Percentiles rank a stretch among this genome's conserved stretches.
These are phyloP conservation scores for Idaea straminata DNA, from an alignment of 2,888 invertebrate species.

Conservation along the genomic window DNA sequence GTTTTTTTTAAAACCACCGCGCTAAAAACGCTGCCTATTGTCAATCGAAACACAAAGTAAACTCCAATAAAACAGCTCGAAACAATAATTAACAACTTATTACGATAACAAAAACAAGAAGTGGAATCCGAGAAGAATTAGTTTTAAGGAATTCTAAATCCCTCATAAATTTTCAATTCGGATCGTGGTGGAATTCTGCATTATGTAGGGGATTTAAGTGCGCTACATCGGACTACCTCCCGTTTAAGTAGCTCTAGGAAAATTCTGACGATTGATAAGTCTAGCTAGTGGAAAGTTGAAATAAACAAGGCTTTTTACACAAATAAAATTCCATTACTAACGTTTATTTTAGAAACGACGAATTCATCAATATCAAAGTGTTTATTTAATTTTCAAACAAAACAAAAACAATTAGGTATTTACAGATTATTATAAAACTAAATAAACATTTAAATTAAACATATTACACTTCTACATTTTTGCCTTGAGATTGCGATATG, in stretches of 20 bases:
- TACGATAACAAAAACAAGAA: background rate
- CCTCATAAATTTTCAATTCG: conserved; percentile 15
- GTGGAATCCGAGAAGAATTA: conserved; percentile 9
- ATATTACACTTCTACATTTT: background rate
- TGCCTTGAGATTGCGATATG: background rate
- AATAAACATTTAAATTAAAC: background rate
- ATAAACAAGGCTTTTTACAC: background rate
- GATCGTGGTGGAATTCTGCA: conserved; percentile 13
- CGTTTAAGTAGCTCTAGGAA: background rate
- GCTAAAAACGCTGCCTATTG: background rate
- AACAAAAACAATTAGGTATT: too few species aligned
- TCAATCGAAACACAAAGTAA: background rate
- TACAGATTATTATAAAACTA: too few species aligned
- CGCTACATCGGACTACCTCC: background rate
- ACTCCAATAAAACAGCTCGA: background rate
- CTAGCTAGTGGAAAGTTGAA: background rate
- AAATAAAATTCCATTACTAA: background rate
- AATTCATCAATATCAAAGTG: background rate
- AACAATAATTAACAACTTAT: background rate
- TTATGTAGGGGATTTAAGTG: conserved; percentile 7
- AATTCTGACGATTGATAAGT: background rate
- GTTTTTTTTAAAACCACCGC: too few species aligned
- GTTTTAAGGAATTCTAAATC: conserved; percentile 10
- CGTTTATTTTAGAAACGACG: background rate
- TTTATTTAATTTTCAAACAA: too few species aligned